phyloP scores from a whole-genome alignment of 2,113 vertebrate genomes.

The Circaetus gallicus region DNA sequence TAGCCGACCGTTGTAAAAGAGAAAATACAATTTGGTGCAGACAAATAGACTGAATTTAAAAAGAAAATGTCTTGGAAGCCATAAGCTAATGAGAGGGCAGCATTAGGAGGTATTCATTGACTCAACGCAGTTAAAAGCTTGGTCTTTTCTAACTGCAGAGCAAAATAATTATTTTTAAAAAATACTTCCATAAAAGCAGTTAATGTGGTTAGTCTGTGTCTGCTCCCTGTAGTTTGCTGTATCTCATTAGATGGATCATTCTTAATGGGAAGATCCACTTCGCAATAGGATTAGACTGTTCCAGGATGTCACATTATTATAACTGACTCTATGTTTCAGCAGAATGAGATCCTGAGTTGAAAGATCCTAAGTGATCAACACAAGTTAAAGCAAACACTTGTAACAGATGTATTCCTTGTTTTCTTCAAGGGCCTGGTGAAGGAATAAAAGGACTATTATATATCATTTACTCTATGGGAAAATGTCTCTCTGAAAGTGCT shows the following conservation, averaged over 20 bases:
- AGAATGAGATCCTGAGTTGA: background rate
- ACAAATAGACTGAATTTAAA: background rate
- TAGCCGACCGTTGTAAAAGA: background rate
- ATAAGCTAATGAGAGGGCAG: background rate
- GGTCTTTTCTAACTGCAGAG: background rate
- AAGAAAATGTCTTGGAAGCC: background rate
- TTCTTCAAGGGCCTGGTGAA: background rate
- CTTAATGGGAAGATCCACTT: conserved; percentile 22
- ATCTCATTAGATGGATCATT: background rate
- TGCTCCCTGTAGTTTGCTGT: background rate
- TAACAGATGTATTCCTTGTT: background rate
- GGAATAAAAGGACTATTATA: background rate
- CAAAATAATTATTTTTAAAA: background rate
- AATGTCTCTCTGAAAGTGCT: background rate
- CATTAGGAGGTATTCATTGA: background rate
- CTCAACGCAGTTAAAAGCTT: background rate
- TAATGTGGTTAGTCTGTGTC: background rate
- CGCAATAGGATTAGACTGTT: background rate
- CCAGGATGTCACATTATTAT: background rate
- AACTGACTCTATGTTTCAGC: background rate
- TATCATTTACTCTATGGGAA: background rate
- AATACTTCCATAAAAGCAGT: background rate
- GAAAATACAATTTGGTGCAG: background rate
- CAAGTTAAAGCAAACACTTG: background rate
- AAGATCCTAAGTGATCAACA: background rate